Base-by-base conservation (phyloP, 2,797 vertebrate species). In the Enteromius radiatus region DNA sequence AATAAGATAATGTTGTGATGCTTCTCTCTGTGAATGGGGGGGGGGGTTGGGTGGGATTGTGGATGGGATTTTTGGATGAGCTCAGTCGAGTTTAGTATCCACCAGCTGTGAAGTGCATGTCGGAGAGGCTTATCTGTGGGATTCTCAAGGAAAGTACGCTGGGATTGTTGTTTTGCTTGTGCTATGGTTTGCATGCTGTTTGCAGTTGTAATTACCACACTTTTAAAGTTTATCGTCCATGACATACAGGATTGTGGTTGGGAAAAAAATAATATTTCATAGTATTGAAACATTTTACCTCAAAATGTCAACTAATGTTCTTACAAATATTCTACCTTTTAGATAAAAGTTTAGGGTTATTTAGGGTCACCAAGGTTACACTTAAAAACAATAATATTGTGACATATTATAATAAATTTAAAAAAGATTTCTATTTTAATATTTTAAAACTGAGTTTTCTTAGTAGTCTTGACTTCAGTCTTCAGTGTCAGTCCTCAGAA, bases 1-100 rank as follows among this genome's bases (percentile, higher is more conserved):
- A 86, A 89, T 84, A 88, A 83, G 76, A 88, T 84, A 82, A 88
- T 88, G 79, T 87, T 59, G 80, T 85, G 80, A 83, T 83, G 77
- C 23, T 11, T 82, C 63, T 85, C 52, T 68, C 75, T 80, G 71
- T 75, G 69, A 78, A 84, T 75, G 69, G 63, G 43, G 73, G 68
- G 45, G 79, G 73, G 68, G 45, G 79, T 61, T 78, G 67, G 76
- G 26, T 70, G 70, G 65, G 38, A 81, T 71, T 78, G 78, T 64
- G 83, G 85, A 76, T 77, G 56, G 76, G 23, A 49, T 84, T 84
- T 86, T 86, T 84, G 84, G 76, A 82, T 86, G 84, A 81, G 80
- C 84, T 67, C 64, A 47, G 64, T 36, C n/a, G 82, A 64, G 65
- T 85, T 78, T 70, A 64, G 65, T 77, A 41, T 75, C 79, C 70